Percentiles rank a stretch among this genome's conserved stretches.
These are phyloP conservation scores for Forpus xanthops DNA, from an alignment of 2,797 vertebrate species.

Conservation along the genomic window DNA sequence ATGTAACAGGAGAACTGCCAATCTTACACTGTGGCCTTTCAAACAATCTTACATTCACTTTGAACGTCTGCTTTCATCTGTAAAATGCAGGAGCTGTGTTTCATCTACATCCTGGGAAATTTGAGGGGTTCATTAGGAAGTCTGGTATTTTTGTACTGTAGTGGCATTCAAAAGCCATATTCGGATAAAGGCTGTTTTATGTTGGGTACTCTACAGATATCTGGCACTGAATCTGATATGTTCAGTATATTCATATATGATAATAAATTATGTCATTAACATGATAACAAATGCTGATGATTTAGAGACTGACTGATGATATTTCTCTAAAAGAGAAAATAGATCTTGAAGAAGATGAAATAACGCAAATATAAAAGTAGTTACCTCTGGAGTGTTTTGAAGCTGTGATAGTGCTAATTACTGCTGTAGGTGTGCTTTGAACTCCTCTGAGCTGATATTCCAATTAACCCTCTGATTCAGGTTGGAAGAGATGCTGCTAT, in stretches of 20 bases:
- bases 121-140: not conserved
- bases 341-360: not conserved
- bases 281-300: not conserved
- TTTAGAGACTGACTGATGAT: not conserved
- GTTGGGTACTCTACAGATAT: not conserved
- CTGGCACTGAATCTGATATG: not conserved
- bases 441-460: not conserved
- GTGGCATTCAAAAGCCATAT: not conserved
- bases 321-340: not conserved
- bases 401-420: not conserved
- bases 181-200: not conserved
- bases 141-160: not conserved
- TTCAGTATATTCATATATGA: not conserved
- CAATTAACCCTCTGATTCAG: slow-evolving; percentile 70
- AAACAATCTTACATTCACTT: not conserved
- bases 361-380: not conserved
- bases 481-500: slow-evolving; percentile 93
- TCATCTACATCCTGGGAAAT: not conserved
- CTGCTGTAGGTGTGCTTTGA: not conserved
- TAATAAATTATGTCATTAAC: not conserved
- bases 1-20: not conserved
- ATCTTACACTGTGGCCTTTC: not conserved
- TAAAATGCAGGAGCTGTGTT: not conserved
- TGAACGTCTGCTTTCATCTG: not conserved
- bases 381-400: not conserved